Base-by-base conservation (phyloP, 2,113 vertebrate genomes). In the Peromyscus maniculatus region DNA sequence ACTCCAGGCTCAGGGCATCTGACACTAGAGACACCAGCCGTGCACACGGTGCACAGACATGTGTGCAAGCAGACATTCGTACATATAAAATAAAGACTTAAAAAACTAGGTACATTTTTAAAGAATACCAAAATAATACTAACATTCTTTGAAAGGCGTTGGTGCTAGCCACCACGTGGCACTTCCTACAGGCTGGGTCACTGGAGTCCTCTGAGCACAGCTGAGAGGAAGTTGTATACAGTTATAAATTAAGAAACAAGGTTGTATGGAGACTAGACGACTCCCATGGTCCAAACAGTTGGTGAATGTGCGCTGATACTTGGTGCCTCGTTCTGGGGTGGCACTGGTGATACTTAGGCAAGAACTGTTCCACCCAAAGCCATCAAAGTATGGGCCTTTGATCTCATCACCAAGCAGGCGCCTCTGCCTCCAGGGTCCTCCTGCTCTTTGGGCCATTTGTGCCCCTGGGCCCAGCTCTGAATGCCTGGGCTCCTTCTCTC, bases 251-350 rank as follows among this genome's bases (percentile, higher is more conserved):
- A 71, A 69, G 43, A n/a, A 84, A 21, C 84, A 21, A 43, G 49
- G 31, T n/a, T 55, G 46, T 43, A 55, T 8, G 1, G 19, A 74
- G 80, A 26, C 33, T 39, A 24, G 11, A 21, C 62, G 7, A 7
- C 22, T 7, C 36, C 28, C 39, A 66, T 3, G 43, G 28, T 84
- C 33, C 31, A 4, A 8, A 52, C 1, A 0, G 31, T 21, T 21
- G 15, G 11, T 0, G 22, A 72, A 36, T 8, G 19, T 28, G 74
- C 74, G 78, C 19, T 4, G 36, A 59, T 75, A 7, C 19, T 26
- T 1, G 1, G 5, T 7, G 12, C 52, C 28, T 1, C 4, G 49
- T 43, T 26, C 64, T 3, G 33, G 3, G 15, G 59, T 3, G 3
- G 31, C 91, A 77, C 16, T 9, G 26, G 31, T 0, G 7, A 62